Conservation (phyloP, 2,888 invertebrate species). For the Lathronympha strigana region DNA sequence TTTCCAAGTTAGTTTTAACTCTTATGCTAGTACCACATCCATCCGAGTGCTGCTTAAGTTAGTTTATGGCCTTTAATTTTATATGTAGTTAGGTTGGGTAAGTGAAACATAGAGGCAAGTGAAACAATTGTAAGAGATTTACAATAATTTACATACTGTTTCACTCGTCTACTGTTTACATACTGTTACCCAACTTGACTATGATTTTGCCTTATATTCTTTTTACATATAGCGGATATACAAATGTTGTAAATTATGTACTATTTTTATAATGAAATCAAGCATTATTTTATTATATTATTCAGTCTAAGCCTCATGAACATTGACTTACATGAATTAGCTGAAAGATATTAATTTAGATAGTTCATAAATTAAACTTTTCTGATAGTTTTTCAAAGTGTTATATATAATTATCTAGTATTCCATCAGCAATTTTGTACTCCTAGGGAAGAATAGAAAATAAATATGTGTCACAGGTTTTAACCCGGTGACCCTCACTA, state of each 20-base stretch:
- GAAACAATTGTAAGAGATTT: too few relatives aligned
- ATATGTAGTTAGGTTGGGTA: too few relatives aligned
- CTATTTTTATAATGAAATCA: slow-evolving; percentile 37
- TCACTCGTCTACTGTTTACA: too few relatives aligned
- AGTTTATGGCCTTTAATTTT: slow-evolving; percentile 25
- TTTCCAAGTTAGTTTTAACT: slow-evolving; percentile 12
- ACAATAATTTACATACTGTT: too few relatives aligned
- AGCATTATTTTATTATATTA: slow-evolving; percentile 28
- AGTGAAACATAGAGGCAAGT: too few relatives aligned
- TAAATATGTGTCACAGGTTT: too few relatives aligned
- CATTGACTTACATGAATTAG: slow-evolving; percentile 12
- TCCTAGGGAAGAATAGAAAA: too few relatives aligned
- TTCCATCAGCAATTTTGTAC: slow-evolving; percentile 2
- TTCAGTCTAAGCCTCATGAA: slow-evolving; percentile 18
- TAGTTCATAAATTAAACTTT: slow-evolving; percentile 8
- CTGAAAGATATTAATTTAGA: slow-evolving; percentile 1
- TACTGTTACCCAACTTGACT: too few relatives aligned
- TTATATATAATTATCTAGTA: slow-evolving; percentile 4
- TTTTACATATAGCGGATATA: slow-evolving; percentile 22
- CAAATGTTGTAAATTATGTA: slow-evolving; percentile 31
- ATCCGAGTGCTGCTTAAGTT: slow-evolving; percentile 13
- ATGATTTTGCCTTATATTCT: neutral
- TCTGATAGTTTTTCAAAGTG: slow-evolving; percentile 14
- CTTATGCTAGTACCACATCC: slow-evolving; percentile 11
- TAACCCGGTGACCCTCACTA: too few relatives aligned